A percentile compares a stretch with the other conserved stretches of the same genome.
Conservation (phyloP, 1,140 invertebrate genomes). For the Berghia stephanieae region DNA sequence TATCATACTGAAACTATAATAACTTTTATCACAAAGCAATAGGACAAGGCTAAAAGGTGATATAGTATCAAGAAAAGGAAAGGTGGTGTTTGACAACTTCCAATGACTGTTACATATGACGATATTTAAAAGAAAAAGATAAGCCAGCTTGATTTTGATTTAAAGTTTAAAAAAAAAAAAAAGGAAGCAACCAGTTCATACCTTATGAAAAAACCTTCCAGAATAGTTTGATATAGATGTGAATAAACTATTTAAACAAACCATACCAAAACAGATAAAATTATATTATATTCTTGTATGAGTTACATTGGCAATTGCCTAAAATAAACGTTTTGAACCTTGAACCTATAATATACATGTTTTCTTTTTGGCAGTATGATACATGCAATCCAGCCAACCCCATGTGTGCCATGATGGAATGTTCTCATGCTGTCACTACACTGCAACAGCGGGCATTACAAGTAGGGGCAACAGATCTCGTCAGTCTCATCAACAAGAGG, state of each 20-base stretch:
- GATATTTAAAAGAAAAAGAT: too few species aligned
- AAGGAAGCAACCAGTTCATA: too few species aligned
- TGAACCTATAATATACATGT: background rate
- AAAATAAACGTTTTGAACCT: background rate
- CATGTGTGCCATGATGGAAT: slow-evolving; percentile 63
- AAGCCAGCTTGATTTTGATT: too few species aligned
- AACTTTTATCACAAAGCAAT: too few species aligned
- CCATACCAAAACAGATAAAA: background rate
- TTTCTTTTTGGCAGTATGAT: slow-evolving; percentile 47
- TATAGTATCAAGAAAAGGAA: too few species aligned
- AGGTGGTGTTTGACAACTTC: too few species aligned
- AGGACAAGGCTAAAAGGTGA: too few species aligned
- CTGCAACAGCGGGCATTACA: slow-evolving; percentile 51
- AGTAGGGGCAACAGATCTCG: slow-evolving; percentile 17
- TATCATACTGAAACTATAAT: too few species aligned
- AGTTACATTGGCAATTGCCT: background rate
- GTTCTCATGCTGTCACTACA: slow-evolving; percentile 51
- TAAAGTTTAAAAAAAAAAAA: too few species aligned
- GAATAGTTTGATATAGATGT: background rate
- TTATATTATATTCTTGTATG: background rate
- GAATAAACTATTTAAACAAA: too few species aligned
- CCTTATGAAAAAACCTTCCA: too few species aligned
- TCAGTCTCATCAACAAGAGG: slow-evolving; percentile 14
- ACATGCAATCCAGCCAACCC: slow-evolving; percentile 54
- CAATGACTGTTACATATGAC: too few species aligned